A percentile compares a stretch with the other conserved stretches of the same genome.
These are phyloP conservation scores for Gobionotothen gibberifrons DNA, from an alignment of 2,797 vertebrate genomes.

Conservation along the genomic window DNA sequence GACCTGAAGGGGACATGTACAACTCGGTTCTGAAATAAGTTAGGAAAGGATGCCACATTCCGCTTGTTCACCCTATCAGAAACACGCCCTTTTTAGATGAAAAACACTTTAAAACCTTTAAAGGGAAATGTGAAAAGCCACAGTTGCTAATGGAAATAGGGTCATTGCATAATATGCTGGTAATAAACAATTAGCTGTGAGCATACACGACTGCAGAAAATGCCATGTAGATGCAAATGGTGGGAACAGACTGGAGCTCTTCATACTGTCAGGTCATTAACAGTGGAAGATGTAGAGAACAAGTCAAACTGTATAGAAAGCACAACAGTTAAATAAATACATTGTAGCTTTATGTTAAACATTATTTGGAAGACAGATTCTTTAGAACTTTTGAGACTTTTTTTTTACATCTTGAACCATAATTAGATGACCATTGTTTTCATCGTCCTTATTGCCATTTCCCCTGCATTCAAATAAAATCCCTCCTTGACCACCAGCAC, in stretches of 20 bases:
- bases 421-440: slow-evolving; percentile 79
- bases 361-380: slow-evolving; percentile 90
- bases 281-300: slow-evolving; percentile 48
- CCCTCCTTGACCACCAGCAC: slow-evolving; percentile 39
- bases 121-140: slow-evolving; percentile 39
- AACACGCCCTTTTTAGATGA: not conserved
- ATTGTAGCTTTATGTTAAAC: slow-evolving; percentile 78
- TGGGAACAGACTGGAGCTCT: slow-evolving; percentile 24
- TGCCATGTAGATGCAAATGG: slow-evolving; percentile 34
- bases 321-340: slow-evolving; percentile 81
- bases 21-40: slow-evolving; percentile 14
- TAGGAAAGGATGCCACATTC: slow-evolving; percentile 16
- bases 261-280: slow-evolving; percentile 24
- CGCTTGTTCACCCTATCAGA: slow-evolving; percentile 14
- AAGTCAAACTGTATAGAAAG: slow-evolving; percentile 83
- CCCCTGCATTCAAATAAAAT: slow-evolving; percentile 50
- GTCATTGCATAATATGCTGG: slow-evolving; percentile 67
- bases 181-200: slow-evolving; percentile 58
- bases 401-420: slow-evolving; percentile 81
- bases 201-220: slow-evolving; percentile 35
- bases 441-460: slow-evolving; percentile 87
- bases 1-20: slow-evolving; percentile 23
- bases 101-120: slow-evolving; percentile 16
- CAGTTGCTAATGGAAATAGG: slow-evolving; percentile 46
- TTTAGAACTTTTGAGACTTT: slow-evolving; percentile 83